phyloP scores from a whole-genome alignment of 1,140 invertebrate species.

The Propsilocerus akamusi region DNA sequence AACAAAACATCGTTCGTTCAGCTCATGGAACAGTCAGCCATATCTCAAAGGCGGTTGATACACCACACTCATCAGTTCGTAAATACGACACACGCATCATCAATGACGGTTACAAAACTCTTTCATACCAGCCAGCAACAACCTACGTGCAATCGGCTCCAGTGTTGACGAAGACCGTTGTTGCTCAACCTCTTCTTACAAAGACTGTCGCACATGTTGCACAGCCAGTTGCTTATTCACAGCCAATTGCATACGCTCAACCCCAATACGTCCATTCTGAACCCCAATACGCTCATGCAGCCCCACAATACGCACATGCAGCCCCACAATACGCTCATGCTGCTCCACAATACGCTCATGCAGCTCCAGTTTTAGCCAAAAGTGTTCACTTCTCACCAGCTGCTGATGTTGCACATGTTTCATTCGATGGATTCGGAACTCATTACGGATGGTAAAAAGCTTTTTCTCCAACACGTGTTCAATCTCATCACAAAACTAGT shows the following conservation, averaged over 20 bases:
- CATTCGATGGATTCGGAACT: constrained; percentile 28
- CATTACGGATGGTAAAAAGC: constrained; percentile 31
- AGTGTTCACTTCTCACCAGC: constrained; percentile 27
- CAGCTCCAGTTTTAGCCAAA: constrained; percentile 21
- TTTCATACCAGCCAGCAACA: not conserved
- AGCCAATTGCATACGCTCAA: constrained; percentile 8
- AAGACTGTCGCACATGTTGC: constrained; percentile 7
- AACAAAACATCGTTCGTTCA: constrained; percentile 33
- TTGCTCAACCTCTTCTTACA: constrained; percentile 13
- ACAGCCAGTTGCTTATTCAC: constrained; percentile 10
- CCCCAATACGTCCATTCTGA: constrained; percentile 11
- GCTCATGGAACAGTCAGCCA: constrained; percentile 35
- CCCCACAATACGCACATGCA: constrained; percentile 15
- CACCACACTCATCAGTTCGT: constrained; percentile 39
- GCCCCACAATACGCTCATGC: constrained; percentile 10
- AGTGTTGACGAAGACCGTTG: constrained; percentile 20
- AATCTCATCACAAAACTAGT: not conserved
- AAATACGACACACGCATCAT: constrained; percentile 37
- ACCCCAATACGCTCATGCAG: constrained; percentile 13
- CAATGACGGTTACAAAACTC: constrained; percentile 28
- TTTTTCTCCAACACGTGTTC: not conserved
- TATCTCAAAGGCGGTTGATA: constrained; percentile 39
- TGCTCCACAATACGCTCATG: constrained; percentile 17
- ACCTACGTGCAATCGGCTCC: constrained; percentile 10
- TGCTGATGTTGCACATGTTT: constrained; percentile 28